Base-by-base conservation (phyloP, 2,113 vertebrate species). In the Macrotis lagotis region DNA sequence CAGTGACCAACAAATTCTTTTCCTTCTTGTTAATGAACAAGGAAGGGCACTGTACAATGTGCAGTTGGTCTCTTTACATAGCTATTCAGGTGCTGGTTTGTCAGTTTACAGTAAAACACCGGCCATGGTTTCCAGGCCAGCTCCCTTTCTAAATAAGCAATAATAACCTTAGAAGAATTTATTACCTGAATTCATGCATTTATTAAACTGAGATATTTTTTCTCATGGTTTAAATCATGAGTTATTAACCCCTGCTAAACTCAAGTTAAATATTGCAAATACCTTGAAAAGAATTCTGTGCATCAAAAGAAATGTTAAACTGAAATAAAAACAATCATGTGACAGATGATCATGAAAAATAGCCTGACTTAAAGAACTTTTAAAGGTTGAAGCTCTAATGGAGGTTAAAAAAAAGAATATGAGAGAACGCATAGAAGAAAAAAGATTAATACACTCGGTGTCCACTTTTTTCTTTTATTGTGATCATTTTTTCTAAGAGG, bases 381-480 rank as follows among this genome's bases (percentile, higher is more conserved):
- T 99, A 99, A 99, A 99, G 99, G 99, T 99, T 99, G 99, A 98
- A 97, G 98, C 98, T 99, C 98, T 98, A 98, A 99, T 99, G 99
- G 96, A 98, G 97, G 96, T 97, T 95, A 95, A 97, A 94, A 88
- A 90, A 96, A 88, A 92, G 94, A 95, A 95, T 92, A 92, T 51
- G 89, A 91, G 92, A 96, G 31, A 74, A 92, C 96, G 94, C 95
- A 96, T 47, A 93, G 90, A 98, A 90, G 59, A 91, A 95, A 92
- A 97, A 98, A 98, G 95, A 98, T 98, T 97, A 97, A 98, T 98
- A 98, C 8, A 97, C 95, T 97, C 94, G 94, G 92, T 97, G 96
- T 59, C 92, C 97, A 94, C 96, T 97, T 97, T 93, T 83, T 83
- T 95, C 96, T 98, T 98, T 98, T 97, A 98, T 98, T 98, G 31